Conservation (phyloP, 2,113 vertebrate genomes). For the Synchiropus splendidus region DNA sequence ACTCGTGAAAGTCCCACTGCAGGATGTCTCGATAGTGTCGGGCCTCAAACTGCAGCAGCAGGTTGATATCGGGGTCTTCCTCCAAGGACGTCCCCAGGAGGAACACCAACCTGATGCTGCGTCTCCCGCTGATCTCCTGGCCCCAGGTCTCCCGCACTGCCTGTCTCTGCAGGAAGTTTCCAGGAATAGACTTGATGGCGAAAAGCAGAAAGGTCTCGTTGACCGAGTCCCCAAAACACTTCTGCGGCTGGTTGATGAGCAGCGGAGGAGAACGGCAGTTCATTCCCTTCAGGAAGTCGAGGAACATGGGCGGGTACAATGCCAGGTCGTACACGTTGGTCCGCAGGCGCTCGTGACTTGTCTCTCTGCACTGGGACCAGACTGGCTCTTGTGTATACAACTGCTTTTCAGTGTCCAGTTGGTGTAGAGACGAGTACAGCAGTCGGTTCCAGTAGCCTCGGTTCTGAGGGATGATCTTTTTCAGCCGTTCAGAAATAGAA, state of each 20-base stretch:
- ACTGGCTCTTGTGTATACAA: accelerated
- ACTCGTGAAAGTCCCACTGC: constrained; percentile 70
- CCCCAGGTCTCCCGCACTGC: constrained; percentile 69
- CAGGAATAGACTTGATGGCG: constrained; percentile 62
- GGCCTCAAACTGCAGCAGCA: constrained; percentile 57
- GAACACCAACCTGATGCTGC: constrained; percentile 55
- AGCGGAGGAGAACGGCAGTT: constrained; percentile 56
- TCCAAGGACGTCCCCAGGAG: constrained; percentile 48
- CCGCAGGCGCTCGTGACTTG: constrained; percentile 32
- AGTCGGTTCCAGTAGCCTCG: constrained; percentile 62
- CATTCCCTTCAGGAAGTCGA: constrained; percentile 57
- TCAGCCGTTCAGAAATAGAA: constrained; percentile 26
- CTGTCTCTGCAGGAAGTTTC: constrained; percentile 59
- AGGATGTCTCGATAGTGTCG: constrained; percentile 56
- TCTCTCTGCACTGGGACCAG: constrained; percentile 35
- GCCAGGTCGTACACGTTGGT: constrained; percentile 56
- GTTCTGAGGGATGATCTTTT: constrained; percentile 36
- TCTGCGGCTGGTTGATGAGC: constrained; percentile 58
- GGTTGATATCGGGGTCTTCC: constrained; percentile 48
- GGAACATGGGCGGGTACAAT: constrained; percentile 43
- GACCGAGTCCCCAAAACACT: constrained; percentile 26
- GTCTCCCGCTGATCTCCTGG: constrained; percentile 24
- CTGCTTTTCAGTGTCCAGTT: background rate
- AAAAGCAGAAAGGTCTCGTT: constrained; percentile 51
- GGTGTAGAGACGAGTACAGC: constrained; percentile 26